Conservation (phyloP, 2,113 vertebrate genomes). For the Triplophysa rosa region DNA sequence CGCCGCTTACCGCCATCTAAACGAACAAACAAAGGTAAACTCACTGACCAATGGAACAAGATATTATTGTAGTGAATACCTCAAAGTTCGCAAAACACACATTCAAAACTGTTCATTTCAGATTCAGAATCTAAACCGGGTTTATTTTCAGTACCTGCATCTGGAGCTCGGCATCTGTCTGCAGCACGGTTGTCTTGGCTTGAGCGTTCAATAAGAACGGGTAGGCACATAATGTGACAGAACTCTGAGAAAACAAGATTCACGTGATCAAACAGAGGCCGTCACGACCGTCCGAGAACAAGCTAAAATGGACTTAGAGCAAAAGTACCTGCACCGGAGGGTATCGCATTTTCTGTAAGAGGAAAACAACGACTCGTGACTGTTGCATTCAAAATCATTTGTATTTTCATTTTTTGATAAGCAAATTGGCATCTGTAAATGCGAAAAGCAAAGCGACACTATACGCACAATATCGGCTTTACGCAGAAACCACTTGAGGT, state of each 20-base stretch:
- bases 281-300: background rate
- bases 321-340: constrained; percentile 86
- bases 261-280: constrained; percentile 1
- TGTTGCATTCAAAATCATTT: background rate
- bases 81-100: background rate
- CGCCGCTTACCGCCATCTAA: constrained; percentile 94
- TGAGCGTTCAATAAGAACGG: constrained; percentile 96
- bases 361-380: constrained; percentile 32
- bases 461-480: constrained; percentile 90
- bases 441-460: background rate
- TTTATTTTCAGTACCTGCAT: constrained; percentile 85
- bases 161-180: constrained; percentile 95
- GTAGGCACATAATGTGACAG: constrained; percentile 94
- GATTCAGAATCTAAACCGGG: background rate
- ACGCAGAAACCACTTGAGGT: constrained; percentile 97
- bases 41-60: background rate
- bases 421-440: background rate
- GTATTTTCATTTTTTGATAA: background rate
- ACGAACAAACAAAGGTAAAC: background rate
- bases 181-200: constrained; percentile 98
- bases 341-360: constrained; percentile 84
- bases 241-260: constrained; percentile 70
- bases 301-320: background rate
- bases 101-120: too few species aligned
- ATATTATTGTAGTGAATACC: too few species aligned